phyloP scores from a whole-genome alignment of 1,140 invertebrate species.

The Harlomillsia oculata region DNA sequence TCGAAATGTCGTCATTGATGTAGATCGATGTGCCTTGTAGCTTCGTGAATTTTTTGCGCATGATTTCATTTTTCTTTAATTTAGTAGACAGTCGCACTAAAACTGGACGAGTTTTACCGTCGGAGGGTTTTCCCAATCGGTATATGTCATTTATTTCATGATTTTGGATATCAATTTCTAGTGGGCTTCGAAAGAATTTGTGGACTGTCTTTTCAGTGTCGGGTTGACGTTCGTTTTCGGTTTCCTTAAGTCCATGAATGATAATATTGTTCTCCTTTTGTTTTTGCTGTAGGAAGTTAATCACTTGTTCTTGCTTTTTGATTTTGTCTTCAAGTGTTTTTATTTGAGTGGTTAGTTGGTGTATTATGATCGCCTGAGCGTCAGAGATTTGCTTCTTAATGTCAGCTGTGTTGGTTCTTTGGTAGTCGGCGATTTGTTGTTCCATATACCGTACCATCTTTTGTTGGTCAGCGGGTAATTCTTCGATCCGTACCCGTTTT shows the following conservation, averaged over 20 bases:
- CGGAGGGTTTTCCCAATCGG: neutral
- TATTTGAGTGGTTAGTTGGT: too few species aligned
- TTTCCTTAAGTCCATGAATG: neutral
- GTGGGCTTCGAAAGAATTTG: neutral
- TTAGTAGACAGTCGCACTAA: neutral
- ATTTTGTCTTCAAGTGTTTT: too few species aligned
- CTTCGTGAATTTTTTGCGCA: neutral
- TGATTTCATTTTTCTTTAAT: neutral
- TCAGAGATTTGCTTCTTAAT: too few species aligned
- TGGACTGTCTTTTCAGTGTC: neutral
- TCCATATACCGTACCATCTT: too few species aligned
- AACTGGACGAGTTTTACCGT: neutral
- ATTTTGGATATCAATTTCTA: too few species aligned
- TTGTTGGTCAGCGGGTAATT: too few species aligned
- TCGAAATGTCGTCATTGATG: slow-evolving; percentile 5
- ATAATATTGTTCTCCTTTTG: neutral
- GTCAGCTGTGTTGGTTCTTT: too few species aligned
- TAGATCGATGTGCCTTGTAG: neutral
- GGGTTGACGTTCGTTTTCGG: too few species aligned
- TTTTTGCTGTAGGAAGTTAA: neutral
- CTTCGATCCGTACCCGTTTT: too few species aligned
- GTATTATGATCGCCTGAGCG: too few species aligned
- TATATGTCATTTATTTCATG: neutral
- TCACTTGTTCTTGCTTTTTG: too few species aligned
- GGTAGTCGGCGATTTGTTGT: too few species aligned